Evolutionary conservation across 2,888 invertebrate genomes (phyloP).

Genomic region (Lithophane ornitopus): DNA sequence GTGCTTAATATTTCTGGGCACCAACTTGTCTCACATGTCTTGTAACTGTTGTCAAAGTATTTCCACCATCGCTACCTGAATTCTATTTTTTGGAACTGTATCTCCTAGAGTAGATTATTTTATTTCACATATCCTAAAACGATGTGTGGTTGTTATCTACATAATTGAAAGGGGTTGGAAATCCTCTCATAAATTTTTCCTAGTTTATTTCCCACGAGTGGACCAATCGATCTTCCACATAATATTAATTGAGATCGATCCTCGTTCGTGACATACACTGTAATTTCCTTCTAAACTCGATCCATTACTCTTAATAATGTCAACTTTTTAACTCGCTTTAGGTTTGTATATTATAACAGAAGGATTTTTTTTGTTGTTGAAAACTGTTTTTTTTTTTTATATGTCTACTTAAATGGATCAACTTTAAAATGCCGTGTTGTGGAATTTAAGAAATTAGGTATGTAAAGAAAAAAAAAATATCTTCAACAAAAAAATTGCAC

Average conservation of each 20-base stretch:
- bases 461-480: background rate
- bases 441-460: background rate
- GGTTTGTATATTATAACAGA: conserved; percentile 3
- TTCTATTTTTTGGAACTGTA: background rate
- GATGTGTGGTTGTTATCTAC: background rate
- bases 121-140: background rate
- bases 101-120: background rate
- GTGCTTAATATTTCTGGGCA: background rate
- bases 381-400: background rate
- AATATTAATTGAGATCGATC: conserved; percentile 59
- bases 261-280: conserved; percentile 10
- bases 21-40: background rate
- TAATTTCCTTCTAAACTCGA: conserved; percentile 46
- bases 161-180: conserved; percentile 5
- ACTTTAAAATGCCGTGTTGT: background rate
- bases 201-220: conserved; percentile 15
- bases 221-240: conserved; percentile 43
- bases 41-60: background rate
- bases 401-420: background rate
- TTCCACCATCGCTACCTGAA: background rate
- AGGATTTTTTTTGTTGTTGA: background rate
- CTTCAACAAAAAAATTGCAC: background rate
- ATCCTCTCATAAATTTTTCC: conserved; percentile 20
- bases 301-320: conserved; percentile 50
- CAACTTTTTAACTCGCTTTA: conserved; percentile 34